Evolutionary conservation across 92 coral and sea anemone species (phyloP), one percentile per base, ranked within the genome.

Genomic region (Bergia puertoricense): DNA sequence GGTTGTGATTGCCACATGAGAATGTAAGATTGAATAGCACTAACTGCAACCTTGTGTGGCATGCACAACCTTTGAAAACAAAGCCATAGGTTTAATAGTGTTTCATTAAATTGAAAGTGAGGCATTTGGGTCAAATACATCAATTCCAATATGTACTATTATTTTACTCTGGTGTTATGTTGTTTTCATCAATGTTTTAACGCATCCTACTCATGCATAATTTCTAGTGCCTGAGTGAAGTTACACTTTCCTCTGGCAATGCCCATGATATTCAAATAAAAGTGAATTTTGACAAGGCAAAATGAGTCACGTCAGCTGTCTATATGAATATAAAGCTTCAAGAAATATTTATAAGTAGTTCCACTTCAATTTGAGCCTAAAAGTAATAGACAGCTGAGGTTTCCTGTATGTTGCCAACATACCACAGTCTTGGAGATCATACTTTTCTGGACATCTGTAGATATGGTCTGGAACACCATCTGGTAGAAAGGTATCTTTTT

Each of bases 391-490:
- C 77, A 74, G 77, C 44, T 74, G 77, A 18, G 46, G 77, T 74
- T 74, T 74, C 77, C 48, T 74, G 77, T 74, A 74, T 39, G 46
- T 74, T 41, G 51, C 30, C 14, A 15, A 74, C 79, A 41, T 41
- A 74, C 79, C 79, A 74, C 79, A 74, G 51, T 74, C 51, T 13
- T 74, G 30, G 3, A 74, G 79, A 41, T 74, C 51, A 74, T 74
- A 74, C 79, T 74, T 74, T 41, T 74, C 79, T 74, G 79, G 79
- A 74, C 50, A 74, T 74, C 46, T 74, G 79, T 74, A 74, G 50
- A 74, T 74, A 74, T 74, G 51, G n/a, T 74, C 79, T 74, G 79
- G 79, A 74, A 74, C 46, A 41, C 79, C 79, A 74, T 41, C 79
- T 74, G 79, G 50, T 41, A 74, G 48, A 74, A 74, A 74, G 30